These are phyloP conservation scores for Pseudococcus longispinus DNA, from an alignment of 2,888 invertebrate species.

Conservation along the genomic window DNA sequence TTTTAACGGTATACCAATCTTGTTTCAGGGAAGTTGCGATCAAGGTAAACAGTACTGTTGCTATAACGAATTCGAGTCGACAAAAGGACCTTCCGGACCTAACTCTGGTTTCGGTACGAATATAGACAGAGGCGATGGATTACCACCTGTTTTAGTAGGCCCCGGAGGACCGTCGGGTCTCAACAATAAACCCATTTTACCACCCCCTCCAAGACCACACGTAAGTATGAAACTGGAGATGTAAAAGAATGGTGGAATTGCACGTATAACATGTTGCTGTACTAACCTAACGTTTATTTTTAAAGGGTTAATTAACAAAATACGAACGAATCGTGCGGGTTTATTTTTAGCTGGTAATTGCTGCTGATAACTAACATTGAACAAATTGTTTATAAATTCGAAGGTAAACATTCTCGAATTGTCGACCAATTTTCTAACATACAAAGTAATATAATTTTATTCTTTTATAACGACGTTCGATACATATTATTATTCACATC, in stretches of 20 bases:
- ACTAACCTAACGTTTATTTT: constrained; percentile 32
- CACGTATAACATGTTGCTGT: not conserved
- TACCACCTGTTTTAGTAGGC: constrained; percentile 64
- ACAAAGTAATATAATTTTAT: constrained; percentile 26
- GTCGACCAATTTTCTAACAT: not conserved
- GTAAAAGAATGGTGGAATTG: constrained; percentile 53
- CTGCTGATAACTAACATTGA: constrained; percentile 34
- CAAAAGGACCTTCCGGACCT: constrained; percentile 50
- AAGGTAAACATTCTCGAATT: constrained; percentile 9
- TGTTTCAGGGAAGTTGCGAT: constrained; percentile 70
- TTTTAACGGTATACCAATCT: not conserved
- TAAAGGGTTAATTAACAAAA: constrained; percentile 30
- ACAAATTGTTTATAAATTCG: constrained; percentile 15
- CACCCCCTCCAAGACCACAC: constrained; percentile 49
- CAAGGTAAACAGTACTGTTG: constrained; percentile 72
- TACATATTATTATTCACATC: not conserved
- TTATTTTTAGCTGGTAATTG: constrained; percentile 32
- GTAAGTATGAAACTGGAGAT: constrained; percentile 35
- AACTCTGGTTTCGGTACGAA: constrained; percentile 45
- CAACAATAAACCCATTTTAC: constrained; percentile 43
- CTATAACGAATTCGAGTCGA: constrained; percentile 63
- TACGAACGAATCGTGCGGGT: constrained; percentile 3
- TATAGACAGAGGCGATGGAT: constrained; percentile 56
- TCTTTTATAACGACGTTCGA: not conserved
- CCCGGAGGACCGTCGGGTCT: constrained; percentile 63